Evolutionary conservation across 2,113 vertebrate species (phyloP).

Genomic region (Pyrgilauda ruficollis): DNA sequence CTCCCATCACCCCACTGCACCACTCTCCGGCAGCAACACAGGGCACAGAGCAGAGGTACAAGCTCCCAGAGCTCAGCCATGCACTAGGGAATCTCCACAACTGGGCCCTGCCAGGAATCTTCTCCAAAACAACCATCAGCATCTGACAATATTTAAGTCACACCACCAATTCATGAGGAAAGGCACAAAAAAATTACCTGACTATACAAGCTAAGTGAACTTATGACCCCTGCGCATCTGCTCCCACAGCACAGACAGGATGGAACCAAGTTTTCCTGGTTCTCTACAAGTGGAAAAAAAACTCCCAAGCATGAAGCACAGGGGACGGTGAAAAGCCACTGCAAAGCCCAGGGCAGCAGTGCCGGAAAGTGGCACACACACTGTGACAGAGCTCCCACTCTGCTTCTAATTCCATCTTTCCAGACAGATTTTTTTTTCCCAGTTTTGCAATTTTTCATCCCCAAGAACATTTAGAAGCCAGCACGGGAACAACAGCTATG

Average conservation of each 20-base stretch:
- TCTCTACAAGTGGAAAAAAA: neutral
- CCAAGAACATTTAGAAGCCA: neutral
- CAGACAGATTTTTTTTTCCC: neutral
- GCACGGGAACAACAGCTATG: fast-evolving
- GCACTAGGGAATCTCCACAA: neutral
- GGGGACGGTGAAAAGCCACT: neutral
- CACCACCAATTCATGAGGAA: neutral
- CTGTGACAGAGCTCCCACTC: neutral
- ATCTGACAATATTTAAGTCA: neutral
- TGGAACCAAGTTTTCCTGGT: neutral
- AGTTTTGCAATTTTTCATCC: neutral
- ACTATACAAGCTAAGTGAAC: neutral
- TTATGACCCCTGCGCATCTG: neutral
- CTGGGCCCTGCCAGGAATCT: neutral
- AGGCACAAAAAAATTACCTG: neutral
- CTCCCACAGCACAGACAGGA: neutral
- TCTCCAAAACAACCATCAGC: neutral
- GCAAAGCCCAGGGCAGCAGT: neutral
- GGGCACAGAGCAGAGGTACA: neutral
- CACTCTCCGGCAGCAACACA: fast-evolving
- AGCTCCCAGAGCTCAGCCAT: neutral
- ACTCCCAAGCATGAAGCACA: neutral
- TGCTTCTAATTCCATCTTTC: neutral
- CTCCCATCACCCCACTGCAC: neutral
- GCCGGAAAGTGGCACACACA: fast-evolving